Base-by-base conservation (phyloP, 2,888 invertebrate species). In the Melanchra persicariae region DNA sequence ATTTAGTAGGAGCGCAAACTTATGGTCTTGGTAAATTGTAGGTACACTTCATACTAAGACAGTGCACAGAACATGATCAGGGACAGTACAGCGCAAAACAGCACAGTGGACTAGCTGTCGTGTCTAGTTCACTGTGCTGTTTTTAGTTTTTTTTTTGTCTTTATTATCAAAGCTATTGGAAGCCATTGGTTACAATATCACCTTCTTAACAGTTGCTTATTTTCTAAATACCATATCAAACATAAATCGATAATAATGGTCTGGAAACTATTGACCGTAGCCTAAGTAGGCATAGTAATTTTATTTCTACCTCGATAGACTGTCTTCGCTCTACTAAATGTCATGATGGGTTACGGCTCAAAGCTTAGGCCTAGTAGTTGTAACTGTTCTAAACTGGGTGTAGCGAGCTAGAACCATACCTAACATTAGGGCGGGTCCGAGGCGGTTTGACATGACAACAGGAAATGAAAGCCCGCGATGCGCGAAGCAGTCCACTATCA, bases 351-450 rank as follows among this genome's bases (percentile, higher is more conserved):
- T 76, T 67, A 82, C 77, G 79, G 77, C 82, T 77, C 52, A 60
- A 78, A 70, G 79, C 62, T 54, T 81, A 81, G 37, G 67, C 37
- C 61, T 70, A 60, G 72, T 70, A 60, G 72, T 60, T 78, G 19
- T 82, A 82, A 82, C 82, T 52, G 82, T 77, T 68, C 47, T 40
- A 77, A 60, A 47, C 47, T 64, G 60, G 77, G 82, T 60, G 82
- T 70, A 70, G 71, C 82, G 55, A 57, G 63, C 59, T 70, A 82
- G 77, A 82, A 78, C 77, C 82, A 78, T 78, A 63, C 82, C 77
- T 82, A 78, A 70, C 77, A 77, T 77, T 77, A 77, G 79, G 77
- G 77, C 79, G 77, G 77, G 63, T 24, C 77, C 47, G 45, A 34
- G 45, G 51, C 45, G 58, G 62, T 60, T 82, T 49, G 62, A 77